Conservation (phyloP, 1,140 invertebrate species). For the Cotesia glomerata region DNA sequence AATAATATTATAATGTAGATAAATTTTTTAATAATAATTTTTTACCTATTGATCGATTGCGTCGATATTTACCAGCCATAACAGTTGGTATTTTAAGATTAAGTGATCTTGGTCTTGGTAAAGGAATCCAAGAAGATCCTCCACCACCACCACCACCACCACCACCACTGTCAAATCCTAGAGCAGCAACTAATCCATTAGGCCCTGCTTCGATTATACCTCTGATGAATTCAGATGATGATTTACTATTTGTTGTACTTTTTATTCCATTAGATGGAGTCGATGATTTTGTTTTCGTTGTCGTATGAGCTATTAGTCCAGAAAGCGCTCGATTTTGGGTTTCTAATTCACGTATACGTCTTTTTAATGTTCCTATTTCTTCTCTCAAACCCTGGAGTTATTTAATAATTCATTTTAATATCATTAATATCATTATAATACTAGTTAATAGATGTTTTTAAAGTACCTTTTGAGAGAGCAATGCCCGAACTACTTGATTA, state of each 20-base stretch:
- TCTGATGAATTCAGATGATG: slow-evolving; percentile 48
- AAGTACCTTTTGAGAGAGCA: slow-evolving; percentile 81
- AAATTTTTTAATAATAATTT: no score
- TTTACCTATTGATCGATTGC: slow-evolving; percentile 50
- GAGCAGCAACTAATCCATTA: slow-evolving; percentile 47
- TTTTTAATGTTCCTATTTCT: slow-evolving; percentile 70
- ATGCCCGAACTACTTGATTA: slow-evolving; percentile 79
- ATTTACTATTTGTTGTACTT: slow-evolving; percentile 49
- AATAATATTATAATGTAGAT: no score
- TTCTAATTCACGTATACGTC: slow-evolving; percentile 72
- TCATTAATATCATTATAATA: neutral
- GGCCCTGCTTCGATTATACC: slow-evolving; percentile 52
- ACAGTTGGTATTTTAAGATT: slow-evolving; percentile 68
- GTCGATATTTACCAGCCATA: slow-evolving; percentile 58
- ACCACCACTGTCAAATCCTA: slow-evolving; percentile 56
- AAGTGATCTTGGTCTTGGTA: slow-evolving; percentile 69
- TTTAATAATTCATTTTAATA: neutral
- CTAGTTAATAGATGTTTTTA: slow-evolving; percentile 20
- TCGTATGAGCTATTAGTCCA: slow-evolving; percentile 70
- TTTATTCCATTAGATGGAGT: no score
- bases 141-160: slow-evolving; percentile 57
- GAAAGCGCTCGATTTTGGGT: slow-evolving; percentile 72
- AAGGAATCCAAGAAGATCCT: slow-evolving; percentile 69
- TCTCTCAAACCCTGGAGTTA: slow-evolving; percentile 68
- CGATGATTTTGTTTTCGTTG: slow-evolving; percentile 49